Conservation (phyloP, 2,113 vertebrate species). For the Dicerorhinus sumatrensis region DNA sequence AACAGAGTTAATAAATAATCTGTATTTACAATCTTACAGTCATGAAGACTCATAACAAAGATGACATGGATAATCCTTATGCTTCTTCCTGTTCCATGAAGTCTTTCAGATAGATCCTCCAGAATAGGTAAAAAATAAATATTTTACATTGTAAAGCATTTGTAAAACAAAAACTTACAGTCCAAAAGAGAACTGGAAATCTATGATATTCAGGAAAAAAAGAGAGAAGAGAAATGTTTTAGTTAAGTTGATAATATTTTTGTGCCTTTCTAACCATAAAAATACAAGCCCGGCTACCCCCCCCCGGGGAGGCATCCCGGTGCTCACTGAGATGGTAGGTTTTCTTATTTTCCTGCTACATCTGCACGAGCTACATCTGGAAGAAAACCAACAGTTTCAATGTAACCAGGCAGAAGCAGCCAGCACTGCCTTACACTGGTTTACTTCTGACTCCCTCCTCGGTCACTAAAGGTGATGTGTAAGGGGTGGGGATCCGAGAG, state of each 20-base stretch:
- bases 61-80: conserved; percentile 88
- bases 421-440: conserved; percentile 35
- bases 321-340: conserved; percentile 84
- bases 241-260: conserved; percentile 74
- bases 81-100: conserved; percentile 84
- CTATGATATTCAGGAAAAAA: conserved; percentile 79
- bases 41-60: conserved; percentile 85
- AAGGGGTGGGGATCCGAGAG: background rate
- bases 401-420: conserved; percentile 59
- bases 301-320: conserved; percentile 73
- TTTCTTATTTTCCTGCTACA: conserved; percentile 73
- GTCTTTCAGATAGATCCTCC: conserved; percentile 84
- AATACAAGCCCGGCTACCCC: conserved; percentile 73
- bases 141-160: conserved; percentile 84
- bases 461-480: background rate
- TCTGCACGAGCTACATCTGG: conserved; percentile 70
- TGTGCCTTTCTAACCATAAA: conserved; percentile 90
- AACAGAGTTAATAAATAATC: conserved; percentile 91
- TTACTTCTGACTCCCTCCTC: conserved; percentile 58
- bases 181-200: conserved; percentile 72
- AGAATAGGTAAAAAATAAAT: conserved; percentile 90
- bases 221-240: conserved; percentile 86
- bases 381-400: conserved; percentile 72
- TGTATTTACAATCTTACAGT: conserved; percentile 92
- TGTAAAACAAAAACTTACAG: conserved; percentile 37